Percentiles rank a stretch among this genome's conserved stretches.
Evolutionary conservation across 1,140 invertebrate species (phyloP).

Genomic region (Patella vulgata): DNA sequence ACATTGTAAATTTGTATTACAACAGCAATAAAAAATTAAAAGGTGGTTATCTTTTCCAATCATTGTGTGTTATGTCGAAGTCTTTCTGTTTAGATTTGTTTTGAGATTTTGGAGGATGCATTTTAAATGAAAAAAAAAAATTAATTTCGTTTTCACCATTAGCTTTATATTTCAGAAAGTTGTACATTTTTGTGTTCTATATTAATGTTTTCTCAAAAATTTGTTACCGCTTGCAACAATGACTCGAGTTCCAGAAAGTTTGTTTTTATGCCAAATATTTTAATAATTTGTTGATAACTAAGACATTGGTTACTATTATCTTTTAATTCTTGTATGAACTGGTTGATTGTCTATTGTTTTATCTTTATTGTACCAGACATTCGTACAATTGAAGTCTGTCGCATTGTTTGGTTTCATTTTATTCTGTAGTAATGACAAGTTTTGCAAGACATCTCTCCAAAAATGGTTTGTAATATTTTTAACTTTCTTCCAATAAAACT

Average conservation of each 20-base stretch:
- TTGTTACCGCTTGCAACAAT: too few relatives aligned
- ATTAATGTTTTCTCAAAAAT: too few relatives aligned
- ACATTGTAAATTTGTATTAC: neutral
- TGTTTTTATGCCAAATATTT: too few relatives aligned
- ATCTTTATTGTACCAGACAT: constrained; percentile 3
- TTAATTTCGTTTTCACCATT: neutral
- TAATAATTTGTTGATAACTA: too few relatives aligned
- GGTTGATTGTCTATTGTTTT: neutral
- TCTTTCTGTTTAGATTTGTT: neutral
- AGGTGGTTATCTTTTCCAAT: neutral
- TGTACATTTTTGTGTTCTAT: neutral
- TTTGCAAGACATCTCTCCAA: constrained; percentile 15
- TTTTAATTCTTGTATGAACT: neutral
- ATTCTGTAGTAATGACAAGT: neutral
- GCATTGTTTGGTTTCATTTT: neutral
- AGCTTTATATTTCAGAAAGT: neutral
- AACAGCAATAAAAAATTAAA: neutral
- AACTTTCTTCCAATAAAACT: neutral
- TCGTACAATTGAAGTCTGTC: neutral
- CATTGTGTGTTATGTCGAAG: neutral
- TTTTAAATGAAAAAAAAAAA: neutral
- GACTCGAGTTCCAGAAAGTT: too few relatives aligned
- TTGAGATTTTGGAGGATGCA: neutral
- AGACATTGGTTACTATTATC: too few relatives aligned
- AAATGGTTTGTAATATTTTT: constrained; percentile 5